Evolutionary conservation across 2,888 invertebrate species (phyloP), one percentile per base, ranked within the genome.

Genomic region (Pycnomerus fuliginosus): DNA sequence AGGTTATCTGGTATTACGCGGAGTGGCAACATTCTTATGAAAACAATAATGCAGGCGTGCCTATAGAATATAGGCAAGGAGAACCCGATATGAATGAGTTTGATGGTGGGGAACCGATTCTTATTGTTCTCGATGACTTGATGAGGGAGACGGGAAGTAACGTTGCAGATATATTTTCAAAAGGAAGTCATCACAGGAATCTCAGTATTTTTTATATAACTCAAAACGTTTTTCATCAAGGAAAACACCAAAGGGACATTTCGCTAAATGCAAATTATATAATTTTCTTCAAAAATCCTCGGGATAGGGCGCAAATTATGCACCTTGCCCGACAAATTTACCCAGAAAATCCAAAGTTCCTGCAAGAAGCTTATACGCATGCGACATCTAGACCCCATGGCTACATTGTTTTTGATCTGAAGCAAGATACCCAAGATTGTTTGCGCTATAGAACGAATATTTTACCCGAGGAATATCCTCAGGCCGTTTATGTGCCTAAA

Each of bases 191-290:
- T 24, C 24, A 34, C n/a, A 23, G 34, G 8, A 34, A 24, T 12
- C 10, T 34, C 3, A 34, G 24, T 55, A 25, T 53, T 14, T 34
- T 34, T 23, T 34, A 48, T 38, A 30, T 56, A 23, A 50, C 52
- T 3, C 55, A 56, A 46, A 57, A 55, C 39, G 12, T 58, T 12
- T 58, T 56, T 38, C 48, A 50, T 39, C 49, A 55, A 30, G 53
- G 53, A 15, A 55, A 44, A 38, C 47, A 53, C 1, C 50, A 53
- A 20, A 33, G 52, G 13, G 53, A 55, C 31, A 51, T 49, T 13
- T 54, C 52, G 4, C 31, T 54, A 16, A 56, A 56, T 34, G 45
- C 56, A 3, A 50, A 56, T 40, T 58, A 58, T 27, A 48, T 55
- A 3, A 35, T 55, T 12, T 53, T 34, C 14, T 56, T 55, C 35